Evolutionary conservation across 1,140 invertebrate species (phyloP).

Genomic region (Plectus sambesii): DNA sequence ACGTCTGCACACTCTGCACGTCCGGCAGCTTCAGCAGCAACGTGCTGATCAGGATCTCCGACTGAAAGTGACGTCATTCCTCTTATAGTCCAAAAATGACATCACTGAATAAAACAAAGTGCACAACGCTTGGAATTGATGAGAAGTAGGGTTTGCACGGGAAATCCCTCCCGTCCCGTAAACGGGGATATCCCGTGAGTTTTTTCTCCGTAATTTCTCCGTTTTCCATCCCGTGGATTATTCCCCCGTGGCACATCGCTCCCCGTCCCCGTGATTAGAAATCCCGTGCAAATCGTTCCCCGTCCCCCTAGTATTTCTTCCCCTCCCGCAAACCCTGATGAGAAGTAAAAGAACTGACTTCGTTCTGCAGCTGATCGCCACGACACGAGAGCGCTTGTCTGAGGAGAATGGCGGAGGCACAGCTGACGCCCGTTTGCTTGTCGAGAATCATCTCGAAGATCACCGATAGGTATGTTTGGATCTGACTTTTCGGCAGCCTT

Average conservation of each 20-base stretch:
- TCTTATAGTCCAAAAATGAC: no score
- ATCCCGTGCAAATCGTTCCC: no score
- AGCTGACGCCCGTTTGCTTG: constrained; percentile 38
- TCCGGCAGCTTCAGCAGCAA: constrained; percentile 32
- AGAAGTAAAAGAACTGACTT: constrained; percentile 25
- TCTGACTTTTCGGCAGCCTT: constrained; percentile 35
- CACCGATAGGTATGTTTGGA: constrained; percentile 41
- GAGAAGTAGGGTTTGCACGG: no score
- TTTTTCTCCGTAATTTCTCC: no score
- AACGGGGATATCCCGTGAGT: no score
- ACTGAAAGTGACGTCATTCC: constrained; percentile 22
- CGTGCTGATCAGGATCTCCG: constrained; percentile 35
- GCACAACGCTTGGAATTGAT: no score
- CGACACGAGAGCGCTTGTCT: constrained; percentile 30
- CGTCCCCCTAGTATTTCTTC: no score
- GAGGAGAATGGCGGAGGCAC: constrained; percentile 35
- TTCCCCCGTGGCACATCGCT: no score
- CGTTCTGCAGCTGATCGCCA: constrained; percentile 30
- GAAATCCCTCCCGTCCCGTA: no score
- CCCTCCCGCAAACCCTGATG: constrained; percentile 14
- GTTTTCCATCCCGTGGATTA: no score
- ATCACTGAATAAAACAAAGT: no score
- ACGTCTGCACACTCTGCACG: constrained; percentile 38
- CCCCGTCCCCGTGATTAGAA: no score
- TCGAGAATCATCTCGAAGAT: constrained; percentile 43